Evolutionary conservation across 2,797 vertebrate genomes (phyloP).

Genomic region (Coilia nasus): DNA sequence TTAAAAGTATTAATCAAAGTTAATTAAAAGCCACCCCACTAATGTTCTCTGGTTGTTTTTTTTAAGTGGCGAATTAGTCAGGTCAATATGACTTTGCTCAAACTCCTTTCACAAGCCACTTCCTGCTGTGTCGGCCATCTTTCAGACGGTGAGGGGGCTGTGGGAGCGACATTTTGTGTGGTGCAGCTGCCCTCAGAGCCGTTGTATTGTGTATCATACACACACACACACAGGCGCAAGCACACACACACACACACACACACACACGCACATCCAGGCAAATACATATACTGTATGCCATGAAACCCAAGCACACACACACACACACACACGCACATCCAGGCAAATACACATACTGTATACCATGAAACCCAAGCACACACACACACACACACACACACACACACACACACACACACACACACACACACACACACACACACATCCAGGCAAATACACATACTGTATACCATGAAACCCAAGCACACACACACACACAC

Average conservation of each 20-base stretch:
- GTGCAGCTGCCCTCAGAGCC: neutral
- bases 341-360: neutral
- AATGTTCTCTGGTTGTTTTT: neutral
- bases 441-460: no score
- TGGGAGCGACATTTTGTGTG: neutral
- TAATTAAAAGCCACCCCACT: constrained; percentile 7
- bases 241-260: neutral
- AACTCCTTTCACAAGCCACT: neutral
- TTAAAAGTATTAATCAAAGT: constrained; percentile 3
- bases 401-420: neutral
- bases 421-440: no score
- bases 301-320: neutral
- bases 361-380: neutral
- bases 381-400: neutral
- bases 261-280: neutral
- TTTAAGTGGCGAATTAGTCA: constrained; percentile 4
- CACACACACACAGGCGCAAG: neutral
- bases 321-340: neutral
- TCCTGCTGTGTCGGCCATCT: neutral
- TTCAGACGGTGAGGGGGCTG: neutral
- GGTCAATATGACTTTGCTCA: constrained; percentile 13
- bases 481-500: neutral
- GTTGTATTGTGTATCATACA: neutral
- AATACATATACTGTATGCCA: neutral
- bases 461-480: no score